Evolutionary conservation across 2,113 vertebrate species (phyloP).

Genomic region (Microcebus murinus): DNA sequence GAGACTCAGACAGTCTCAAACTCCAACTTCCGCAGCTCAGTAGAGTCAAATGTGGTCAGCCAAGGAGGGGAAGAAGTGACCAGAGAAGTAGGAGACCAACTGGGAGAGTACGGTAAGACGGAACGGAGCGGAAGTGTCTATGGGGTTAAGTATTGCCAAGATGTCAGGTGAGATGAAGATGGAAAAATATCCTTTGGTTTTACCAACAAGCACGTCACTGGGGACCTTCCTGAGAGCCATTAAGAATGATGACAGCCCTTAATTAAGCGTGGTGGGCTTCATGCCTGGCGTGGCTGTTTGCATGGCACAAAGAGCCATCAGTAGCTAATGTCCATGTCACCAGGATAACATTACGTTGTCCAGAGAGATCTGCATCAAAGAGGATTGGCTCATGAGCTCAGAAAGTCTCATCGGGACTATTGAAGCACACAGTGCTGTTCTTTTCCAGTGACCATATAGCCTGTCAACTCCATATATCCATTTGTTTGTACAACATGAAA

Average conservation of each 20-base stretch:
- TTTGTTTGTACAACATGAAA: background rate
- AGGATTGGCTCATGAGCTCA: background rate
- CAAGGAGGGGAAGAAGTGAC: background rate
- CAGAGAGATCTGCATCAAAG: background rate
- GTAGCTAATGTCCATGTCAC: background rate
- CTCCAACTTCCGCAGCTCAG: background rate
- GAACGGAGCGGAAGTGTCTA: background rate
- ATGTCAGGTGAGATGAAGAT: background rate
- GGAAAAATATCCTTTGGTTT: background rate
- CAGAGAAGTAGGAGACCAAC: background rate
- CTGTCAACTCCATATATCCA: background rate
- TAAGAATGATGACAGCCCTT: background rate
- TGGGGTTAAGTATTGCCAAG: background rate
- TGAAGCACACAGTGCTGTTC: background rate
- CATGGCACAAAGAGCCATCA: background rate
- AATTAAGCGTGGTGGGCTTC: background rate
- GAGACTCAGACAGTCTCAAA: background rate
- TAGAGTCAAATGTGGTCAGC: background rate
- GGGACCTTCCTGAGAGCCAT: background rate
- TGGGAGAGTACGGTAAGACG: background rate
- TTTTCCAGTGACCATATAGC: background rate
- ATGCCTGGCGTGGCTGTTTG: background rate
- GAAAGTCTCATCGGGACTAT: background rate
- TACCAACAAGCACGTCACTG: background rate
- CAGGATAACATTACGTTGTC: background rate